Percentiles rank a stretch among this genome's conserved stretches.
These are phyloP conservation scores for Nyctereutes procyonoides DNA, from an alignment of 2,113 vertebrate species.

Conservation along the genomic window DNA sequence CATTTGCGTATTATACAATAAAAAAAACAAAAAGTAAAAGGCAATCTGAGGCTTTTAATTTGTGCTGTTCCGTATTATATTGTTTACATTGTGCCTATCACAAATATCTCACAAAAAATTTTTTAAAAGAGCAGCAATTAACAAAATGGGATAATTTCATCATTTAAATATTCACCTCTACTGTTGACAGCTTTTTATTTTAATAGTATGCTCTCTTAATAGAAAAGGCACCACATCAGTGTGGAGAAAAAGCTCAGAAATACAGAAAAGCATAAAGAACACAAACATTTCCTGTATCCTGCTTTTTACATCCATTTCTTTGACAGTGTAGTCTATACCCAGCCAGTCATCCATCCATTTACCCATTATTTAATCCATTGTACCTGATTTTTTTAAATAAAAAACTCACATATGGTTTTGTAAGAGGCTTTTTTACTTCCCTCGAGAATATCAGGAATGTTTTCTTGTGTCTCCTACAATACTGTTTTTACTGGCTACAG, in stretches of 20 bases:
- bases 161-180: background rate
- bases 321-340: too few relatives aligned
- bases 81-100: background rate
- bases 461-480: background rate
- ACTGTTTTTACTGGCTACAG: background rate
- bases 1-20: background rate
- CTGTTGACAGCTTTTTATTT: background rate
- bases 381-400: background rate
- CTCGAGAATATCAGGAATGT: background rate
- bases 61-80: background rate
- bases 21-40: conserved; percentile 15
- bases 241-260: background rate
- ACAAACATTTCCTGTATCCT: background rate
- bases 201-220: background rate
- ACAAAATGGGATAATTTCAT: background rate
- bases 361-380: background rate
- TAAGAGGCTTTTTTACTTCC: background rate
- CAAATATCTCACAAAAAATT: background rate
- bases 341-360: background rate
- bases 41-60: background rate
- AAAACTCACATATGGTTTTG: background rate
- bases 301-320: background rate
- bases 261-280: background rate
- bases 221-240: background rate
- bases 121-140: background rate